Evolutionary conservation across 2,797 vertebrate genomes (phyloP).

Genomic region (Mallotus villosus): DNA sequence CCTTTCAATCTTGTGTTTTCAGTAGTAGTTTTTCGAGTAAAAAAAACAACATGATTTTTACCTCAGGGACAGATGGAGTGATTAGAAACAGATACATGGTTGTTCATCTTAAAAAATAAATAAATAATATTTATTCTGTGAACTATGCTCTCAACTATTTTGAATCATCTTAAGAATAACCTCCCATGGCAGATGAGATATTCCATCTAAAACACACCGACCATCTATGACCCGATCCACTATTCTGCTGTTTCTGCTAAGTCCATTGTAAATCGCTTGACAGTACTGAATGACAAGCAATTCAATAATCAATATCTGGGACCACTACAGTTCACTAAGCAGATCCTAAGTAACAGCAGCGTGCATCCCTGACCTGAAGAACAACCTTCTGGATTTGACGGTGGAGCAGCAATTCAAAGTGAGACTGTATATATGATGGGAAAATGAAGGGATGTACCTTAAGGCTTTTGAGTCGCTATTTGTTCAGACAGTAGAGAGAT

Average conservation of each 20-base stretch:
- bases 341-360: conserved; percentile 25
- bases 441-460: conserved; percentile 39
- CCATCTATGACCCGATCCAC: neutral
- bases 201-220: neutral
- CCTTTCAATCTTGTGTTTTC: conserved; percentile 26
- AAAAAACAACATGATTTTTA: conserved; percentile 23
- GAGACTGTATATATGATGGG: conserved; percentile 32
- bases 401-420: conserved; percentile 29
- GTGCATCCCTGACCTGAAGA: conserved; percentile 24
- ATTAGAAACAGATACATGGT: conserved; percentile 44
- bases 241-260: neutral
- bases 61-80: conserved; percentile 36
- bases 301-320: conserved; percentile 36
- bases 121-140: conserved; percentile 7
- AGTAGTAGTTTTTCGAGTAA: conserved; percentile 32
- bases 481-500: conserved; percentile 57
- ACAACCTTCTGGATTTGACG: conserved; percentile 26
- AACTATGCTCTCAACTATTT: conserved; percentile 20
- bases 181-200: neutral
- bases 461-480: conserved; percentile 36
- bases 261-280: conserved; percentile 13
- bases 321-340: conserved; percentile 29
- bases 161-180: conserved; percentile 21
- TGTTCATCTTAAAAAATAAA: conserved; percentile 24
- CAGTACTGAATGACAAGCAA: conserved; percentile 23